These are phyloP conservation scores for Gymnodraco acuticeps DNA, from an alignment of 2,797 vertebrate genomes.

Conservation along the genomic window DNA sequence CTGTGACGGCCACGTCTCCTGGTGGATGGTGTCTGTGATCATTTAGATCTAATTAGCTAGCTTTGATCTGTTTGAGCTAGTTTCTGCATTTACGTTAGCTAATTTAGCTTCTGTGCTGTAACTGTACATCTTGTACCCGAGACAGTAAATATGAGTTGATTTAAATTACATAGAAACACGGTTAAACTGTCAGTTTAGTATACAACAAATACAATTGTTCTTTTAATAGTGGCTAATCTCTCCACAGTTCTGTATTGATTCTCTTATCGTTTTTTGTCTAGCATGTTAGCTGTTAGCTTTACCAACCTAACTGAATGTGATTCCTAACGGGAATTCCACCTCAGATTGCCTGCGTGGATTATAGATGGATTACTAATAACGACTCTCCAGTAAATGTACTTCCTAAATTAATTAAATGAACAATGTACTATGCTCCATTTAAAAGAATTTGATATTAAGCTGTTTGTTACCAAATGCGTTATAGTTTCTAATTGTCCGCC, in stretches of 20 bases:
- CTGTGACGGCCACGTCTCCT: neutral
- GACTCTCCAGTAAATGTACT: no score
- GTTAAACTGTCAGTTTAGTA: accelerated
- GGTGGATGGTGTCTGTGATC: no score
- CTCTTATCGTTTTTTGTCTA: neutral
- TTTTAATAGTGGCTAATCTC: neutral
- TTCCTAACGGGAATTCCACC: neutral
- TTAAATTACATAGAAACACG: neutral
- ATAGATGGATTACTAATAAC: neutral
- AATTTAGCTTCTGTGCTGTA: neutral
- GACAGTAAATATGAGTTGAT: neutral
- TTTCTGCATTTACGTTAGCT: slow-evolving; percentile 10
- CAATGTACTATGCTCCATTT: neutral
- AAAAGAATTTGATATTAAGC: neutral
- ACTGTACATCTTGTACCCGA: neutral
- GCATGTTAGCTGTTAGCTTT: slow-evolving; percentile 32
- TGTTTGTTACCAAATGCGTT: neutral
- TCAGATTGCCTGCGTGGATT: neutral
- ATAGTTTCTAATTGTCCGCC: neutral
- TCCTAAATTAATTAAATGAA: neutral
- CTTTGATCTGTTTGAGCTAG: slow-evolving; percentile 1
- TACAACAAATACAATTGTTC: accelerated
- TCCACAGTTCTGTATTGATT: accelerated
- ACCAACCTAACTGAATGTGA: slow-evolving; percentile 1
- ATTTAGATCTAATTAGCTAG: neutral